Conservation (phyloP, 2,888 invertebrate genomes). For the Diachrysia chrysitis region DNA sequence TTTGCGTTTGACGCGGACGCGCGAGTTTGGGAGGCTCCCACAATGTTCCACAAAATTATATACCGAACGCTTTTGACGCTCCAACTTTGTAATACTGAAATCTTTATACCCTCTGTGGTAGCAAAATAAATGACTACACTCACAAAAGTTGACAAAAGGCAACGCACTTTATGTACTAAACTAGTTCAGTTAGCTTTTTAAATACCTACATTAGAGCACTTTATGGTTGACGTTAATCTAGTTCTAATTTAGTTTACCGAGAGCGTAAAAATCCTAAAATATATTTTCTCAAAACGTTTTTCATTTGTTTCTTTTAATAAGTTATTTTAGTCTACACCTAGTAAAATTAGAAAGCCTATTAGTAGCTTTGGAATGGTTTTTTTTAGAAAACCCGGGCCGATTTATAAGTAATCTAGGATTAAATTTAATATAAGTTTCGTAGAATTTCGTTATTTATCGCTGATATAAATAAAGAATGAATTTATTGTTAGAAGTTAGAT, state of each 20-base stretch:
- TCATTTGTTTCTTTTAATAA: background rate
- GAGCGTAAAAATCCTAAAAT: background rate
- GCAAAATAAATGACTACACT: background rate
- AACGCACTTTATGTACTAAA: too few species aligned
- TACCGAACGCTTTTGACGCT: slow-evolving; percentile 23
- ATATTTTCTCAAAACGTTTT: background rate
- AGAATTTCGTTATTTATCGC: background rate
- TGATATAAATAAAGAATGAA: slow-evolving; percentile 7
- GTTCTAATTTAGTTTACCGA: too few species aligned
- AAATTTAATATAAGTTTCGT: background rate
- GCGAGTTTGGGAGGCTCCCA: slow-evolving; percentile 9
- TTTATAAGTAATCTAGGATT: background rate
- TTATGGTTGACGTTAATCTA: too few species aligned
- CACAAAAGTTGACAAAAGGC: background rate
- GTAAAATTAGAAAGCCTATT: background rate
- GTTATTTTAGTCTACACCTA: background rate
- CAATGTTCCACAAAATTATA: slow-evolving; percentile 33
- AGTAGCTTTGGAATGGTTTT: too few species aligned
- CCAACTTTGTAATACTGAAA: slow-evolving; percentile 12
- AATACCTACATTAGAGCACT: too few species aligned
- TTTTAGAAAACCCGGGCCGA: too few species aligned
- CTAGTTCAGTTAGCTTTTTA: too few species aligned
- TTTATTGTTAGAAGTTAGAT: slow-evolving; percentile 26
- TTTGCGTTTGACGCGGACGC: slow-evolving; percentile 23
- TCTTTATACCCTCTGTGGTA: slow-evolving; percentile 17